Percentiles rank a stretch among this genome's conserved stretches.
Conservation (phyloP, 2,113 vertebrate genomes). For the Poicephalus gulielmi region DNA sequence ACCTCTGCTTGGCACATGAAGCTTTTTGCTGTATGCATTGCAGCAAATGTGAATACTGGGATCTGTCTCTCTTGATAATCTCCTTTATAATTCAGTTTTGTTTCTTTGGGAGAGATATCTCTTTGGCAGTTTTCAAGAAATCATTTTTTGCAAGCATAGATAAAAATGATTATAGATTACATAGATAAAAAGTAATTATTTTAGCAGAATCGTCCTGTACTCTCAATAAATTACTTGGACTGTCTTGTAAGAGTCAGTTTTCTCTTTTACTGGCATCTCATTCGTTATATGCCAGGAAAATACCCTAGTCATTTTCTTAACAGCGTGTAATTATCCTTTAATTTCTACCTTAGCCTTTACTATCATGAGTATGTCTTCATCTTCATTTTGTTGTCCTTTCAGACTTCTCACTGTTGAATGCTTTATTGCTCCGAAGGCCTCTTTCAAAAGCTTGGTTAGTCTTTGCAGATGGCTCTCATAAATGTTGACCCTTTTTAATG, state of each 20-base stretch:
- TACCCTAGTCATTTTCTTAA: background rate
- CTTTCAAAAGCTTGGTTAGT: background rate
- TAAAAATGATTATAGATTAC: background rate
- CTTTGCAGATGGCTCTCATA: background rate
- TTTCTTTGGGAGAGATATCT: background rate
- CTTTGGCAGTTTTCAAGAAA: background rate
- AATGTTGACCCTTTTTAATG: background rate
- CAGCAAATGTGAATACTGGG: background rate
- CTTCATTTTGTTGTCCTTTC: background rate
- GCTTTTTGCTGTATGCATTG: background rate
- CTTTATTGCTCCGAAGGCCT: background rate
- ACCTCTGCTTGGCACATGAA: background rate
- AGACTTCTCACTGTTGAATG: background rate
- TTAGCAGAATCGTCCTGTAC: background rate
- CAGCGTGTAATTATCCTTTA: background rate
- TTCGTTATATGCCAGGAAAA: background rate
- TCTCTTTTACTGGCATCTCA: background rate
- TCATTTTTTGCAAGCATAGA: background rate
- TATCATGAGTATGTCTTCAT: background rate
- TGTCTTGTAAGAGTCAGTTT: background rate
- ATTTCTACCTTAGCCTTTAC: background rate
- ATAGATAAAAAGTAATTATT: background rate
- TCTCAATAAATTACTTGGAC: background rate
- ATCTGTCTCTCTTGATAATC: background rate
- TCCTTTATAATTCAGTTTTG: background rate